Percentiles rank a stretch among this genome's conserved stretches.
Evolutionary conservation across 2,888 invertebrate species (phyloP).

Genomic region (Leptinotarsa haldemani): DNA sequence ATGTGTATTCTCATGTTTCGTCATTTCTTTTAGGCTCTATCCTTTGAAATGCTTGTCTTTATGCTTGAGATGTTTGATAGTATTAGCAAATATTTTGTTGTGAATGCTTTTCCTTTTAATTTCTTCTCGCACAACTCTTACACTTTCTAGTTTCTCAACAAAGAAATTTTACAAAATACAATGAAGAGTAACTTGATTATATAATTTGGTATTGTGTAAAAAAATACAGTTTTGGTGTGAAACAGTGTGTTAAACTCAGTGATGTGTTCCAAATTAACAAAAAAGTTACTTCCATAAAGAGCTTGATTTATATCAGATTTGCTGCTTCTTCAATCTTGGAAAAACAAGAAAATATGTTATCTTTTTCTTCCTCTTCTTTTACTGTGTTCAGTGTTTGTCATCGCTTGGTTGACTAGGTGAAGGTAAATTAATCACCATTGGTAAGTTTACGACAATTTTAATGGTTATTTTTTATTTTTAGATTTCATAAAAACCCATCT

Average conservation of each 20-base stretch:
- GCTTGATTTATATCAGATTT: background rate
- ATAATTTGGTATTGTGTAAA: background rate
- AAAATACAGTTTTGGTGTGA: background rate
- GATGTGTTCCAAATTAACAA: background rate
- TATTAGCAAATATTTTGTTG: background rate
- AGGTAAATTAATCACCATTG: slow-evolving; percentile 15
- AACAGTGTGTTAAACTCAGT: background rate
- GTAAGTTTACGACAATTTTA: background rate
- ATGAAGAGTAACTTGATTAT: background rate
- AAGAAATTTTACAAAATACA: background rate
- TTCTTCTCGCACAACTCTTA: background rate
- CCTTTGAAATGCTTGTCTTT: slow-evolving; percentile 8
- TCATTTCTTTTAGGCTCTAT: slow-evolving; percentile 2
- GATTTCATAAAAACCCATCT: slow-evolving; percentile 21
- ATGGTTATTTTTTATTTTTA: slow-evolving; percentile 14
- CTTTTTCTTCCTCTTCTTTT: background rate
- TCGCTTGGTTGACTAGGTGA: slow-evolving; percentile 16
- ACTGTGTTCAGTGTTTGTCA: slow-evolving; percentile 14
- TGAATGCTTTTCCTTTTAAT: background rate
- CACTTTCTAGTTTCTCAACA: background rate
- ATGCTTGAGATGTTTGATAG: slow-evolving; percentile 2
- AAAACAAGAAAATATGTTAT: background rate
- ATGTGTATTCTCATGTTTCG: background rate
- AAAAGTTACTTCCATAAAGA: background rate
- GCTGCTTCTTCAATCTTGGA: slow-evolving; percentile 3